Conservation (phyloP, 2,797 vertebrate genomes). For the Melanotaenia maccullochi region DNA sequence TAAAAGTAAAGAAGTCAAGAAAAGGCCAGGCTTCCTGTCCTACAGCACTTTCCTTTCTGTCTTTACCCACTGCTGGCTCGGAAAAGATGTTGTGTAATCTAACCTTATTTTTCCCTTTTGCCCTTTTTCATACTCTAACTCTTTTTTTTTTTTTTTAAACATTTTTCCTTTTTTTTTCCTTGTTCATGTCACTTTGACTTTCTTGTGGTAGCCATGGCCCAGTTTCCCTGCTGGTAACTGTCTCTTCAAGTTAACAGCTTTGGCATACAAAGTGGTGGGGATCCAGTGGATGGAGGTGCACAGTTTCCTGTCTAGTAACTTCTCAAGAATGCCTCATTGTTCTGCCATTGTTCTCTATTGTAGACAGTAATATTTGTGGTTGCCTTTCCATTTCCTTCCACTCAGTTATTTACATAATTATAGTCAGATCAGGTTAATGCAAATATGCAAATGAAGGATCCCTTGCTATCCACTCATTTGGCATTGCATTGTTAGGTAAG, state of each 20-base stretch:
- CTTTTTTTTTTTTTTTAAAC: background rate
- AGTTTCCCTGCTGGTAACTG: slow-evolving; percentile 65
- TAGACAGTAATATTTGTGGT: background rate
- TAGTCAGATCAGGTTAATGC: slow-evolving; percentile 17
- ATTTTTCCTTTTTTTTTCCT: slow-evolving; percentile 12
- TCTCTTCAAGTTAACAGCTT: slow-evolving; percentile 55
- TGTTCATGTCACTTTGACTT: slow-evolving; percentile 58
- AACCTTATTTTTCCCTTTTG: slow-evolving; percentile 11
- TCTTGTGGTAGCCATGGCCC: slow-evolving; percentile 40
- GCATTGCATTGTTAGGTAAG: slow-evolving; percentile 38
- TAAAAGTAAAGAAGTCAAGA: slow-evolving; percentile 17
- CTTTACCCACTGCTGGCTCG: slow-evolving; percentile 10
- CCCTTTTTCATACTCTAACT: slow-evolving; percentile 4
- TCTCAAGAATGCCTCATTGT: slow-evolving; percentile 7
- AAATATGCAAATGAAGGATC: slow-evolving; percentile 12
- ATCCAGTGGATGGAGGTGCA: slow-evolving; percentile 13
- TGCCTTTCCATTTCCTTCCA: slow-evolving; percentile 14
- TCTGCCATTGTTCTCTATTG: slow-evolving; percentile 13
- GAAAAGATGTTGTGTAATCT: slow-evolving; percentile 42
- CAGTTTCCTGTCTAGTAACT: slow-evolving; percentile 26
- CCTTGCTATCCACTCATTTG: slow-evolving; percentile 23
- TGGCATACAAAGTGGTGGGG: slow-evolving; percentile 18
- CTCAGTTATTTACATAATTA: slow-evolving; percentile 18
- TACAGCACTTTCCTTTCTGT: slow-evolving; percentile 8
- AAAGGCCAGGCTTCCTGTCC: slow-evolving; percentile 1